phyloP scores from a whole-genome alignment of 2,797 vertebrate species.

The Crax fasciolata region DNA sequence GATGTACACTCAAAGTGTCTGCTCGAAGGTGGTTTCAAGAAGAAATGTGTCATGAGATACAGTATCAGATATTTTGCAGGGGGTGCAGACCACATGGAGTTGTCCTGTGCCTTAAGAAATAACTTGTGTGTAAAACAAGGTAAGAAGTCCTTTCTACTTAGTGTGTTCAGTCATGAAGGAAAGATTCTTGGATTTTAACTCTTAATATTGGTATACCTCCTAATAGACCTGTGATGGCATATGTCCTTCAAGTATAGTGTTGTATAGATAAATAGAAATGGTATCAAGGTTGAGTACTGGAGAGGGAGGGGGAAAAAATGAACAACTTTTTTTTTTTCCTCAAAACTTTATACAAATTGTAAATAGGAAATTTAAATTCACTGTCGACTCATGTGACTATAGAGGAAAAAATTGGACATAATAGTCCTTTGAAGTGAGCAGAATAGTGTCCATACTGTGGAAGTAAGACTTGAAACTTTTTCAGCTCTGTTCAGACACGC shows the following conservation, averaged over 20 bases:
- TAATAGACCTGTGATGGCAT: neutral
- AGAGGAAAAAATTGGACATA: neutral
- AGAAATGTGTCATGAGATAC: neutral
- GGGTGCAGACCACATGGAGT: neutral
- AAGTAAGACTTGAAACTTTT: neutral
- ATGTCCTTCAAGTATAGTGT: neutral
- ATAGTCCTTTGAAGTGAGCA: neutral
- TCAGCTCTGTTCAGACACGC: neutral
- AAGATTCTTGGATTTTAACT: neutral
- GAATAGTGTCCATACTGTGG: neutral
- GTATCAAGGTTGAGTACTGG: neutral
- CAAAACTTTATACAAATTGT: neutral
- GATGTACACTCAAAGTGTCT: neutral
- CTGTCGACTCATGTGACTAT: neutral
- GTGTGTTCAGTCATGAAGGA: neutral
- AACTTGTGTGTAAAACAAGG: neutral
- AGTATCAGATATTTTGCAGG: neutral
- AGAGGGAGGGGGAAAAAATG: too few species aligned
- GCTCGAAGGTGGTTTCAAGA: neutral
- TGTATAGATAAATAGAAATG: neutral
- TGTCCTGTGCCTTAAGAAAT: neutral
- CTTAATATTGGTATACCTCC: neutral
- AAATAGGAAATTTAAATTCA: neutral
- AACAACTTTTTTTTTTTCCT: neutral
- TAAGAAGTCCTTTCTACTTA: neutral